Base-by-base conservation (phyloP, 2,113 vertebrate genomes). In the Brienomyrus longianalis region DNA sequence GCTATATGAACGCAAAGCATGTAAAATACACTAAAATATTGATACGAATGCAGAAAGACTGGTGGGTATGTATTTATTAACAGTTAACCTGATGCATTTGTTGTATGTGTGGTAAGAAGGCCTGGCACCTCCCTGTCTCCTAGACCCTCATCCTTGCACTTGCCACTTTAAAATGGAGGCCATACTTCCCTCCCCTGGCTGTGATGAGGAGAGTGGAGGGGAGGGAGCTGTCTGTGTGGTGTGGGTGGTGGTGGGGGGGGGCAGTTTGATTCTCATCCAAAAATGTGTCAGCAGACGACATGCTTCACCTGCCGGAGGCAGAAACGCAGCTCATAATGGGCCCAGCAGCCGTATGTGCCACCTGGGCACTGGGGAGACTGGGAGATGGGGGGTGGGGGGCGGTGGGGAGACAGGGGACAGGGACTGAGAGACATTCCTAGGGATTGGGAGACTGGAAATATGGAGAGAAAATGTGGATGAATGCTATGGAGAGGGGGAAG, bases 161-260 rank as follows among this genome's bases (percentile, higher is more conserved):
- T 84, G 45, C 45, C 39, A 23, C 19, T 84, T 23, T 47, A 39
- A 87, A 87, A 54, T n/a, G n/a, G 50, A 87, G 85, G 27, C 48
- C 87, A 56, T 23, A 1, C n/a, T 48, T 45, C 80, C 43, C 43
- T 59, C 43, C 59, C 39, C 56, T 56, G 45, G n/a, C 83, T 77
- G 90, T 91, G 90, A 91, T 92, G 91, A 90, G 23, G 93, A 95
- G 93, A 92, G 93, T 52, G 27, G 23, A 93, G 93, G 90, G 92
- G 95, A 95, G 95, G 94, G 93, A 95, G 95, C 95, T 95, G 94
- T 95, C 95, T 95, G 90, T 80, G 52, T 70, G 94, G 56, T 88
- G 92, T 93, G 94, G 94, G 94, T 94, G 94, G 92, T 92, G 94
- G 93, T 94, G 91, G 95, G 96, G 96, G 96, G 94, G 50, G 86